Evolutionary conservation across 1,140 invertebrate genomes (phyloP).

Genomic region (Patella vulgata): DNA sequence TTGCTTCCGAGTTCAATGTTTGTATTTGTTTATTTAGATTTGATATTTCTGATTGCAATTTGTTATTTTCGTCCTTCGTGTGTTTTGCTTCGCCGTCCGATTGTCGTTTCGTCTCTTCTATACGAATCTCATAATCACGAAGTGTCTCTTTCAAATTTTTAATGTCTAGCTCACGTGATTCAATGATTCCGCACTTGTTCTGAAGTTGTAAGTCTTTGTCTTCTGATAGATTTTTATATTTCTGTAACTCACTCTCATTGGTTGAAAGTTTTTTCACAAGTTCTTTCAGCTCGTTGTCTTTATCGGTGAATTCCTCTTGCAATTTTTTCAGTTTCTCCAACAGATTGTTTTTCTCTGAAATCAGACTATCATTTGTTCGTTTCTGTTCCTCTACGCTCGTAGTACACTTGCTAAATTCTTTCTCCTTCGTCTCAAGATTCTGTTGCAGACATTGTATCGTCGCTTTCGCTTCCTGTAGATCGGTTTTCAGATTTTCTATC

Average conservation of each 20-base stretch:
- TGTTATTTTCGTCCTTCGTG: no score
- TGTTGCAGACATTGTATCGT: conserved; percentile 1
- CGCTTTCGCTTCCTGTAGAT: conserved; percentile 10
- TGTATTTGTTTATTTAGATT: no score
- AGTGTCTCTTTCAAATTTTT: conserved; percentile 1
- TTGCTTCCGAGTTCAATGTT: no score
- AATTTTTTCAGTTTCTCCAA: conserved; percentile 4
- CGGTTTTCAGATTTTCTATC: background rate
- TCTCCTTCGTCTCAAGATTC: conserved; percentile 10
- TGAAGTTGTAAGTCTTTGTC: conserved; percentile 2
- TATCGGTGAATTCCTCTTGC: background rate
- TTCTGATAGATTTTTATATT: conserved; percentile 3
- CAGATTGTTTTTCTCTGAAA: conserved; percentile 20
- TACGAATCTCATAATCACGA: background rate
- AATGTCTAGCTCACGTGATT: conserved; percentile 1
- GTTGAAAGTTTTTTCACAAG: conserved; percentile 13
- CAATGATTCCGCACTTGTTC: background rate
- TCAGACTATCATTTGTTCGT: background rate
- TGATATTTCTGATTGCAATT: no score
- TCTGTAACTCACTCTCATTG: conserved; percentile 5
- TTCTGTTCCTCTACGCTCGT: conserved; percentile 12
- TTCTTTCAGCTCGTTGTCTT: conserved; percentile 23
- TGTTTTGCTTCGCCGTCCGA: no score
- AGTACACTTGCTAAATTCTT: conserved; percentile 15
- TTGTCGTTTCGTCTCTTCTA: background rate